phyloP scores from a whole-genome alignment of 2,888 invertebrate species.

The Pristionchus arcanus region DNA sequence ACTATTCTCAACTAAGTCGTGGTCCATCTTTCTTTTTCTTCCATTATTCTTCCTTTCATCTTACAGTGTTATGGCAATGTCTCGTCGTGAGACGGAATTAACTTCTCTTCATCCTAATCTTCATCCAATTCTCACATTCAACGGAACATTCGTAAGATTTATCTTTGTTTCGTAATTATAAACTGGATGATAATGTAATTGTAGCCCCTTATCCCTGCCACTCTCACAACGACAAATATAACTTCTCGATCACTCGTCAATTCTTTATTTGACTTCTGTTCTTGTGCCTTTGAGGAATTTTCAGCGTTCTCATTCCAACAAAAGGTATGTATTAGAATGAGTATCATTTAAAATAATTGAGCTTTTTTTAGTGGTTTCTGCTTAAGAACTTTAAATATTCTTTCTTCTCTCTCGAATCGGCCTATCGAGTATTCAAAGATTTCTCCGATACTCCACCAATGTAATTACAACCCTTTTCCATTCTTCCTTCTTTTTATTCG shows the following conservation, averaged over 20 bases:
- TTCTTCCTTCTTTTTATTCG: neutral
- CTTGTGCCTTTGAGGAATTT: neutral
- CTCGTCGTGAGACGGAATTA: conserved; percentile 19
- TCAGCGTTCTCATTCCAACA: neutral
- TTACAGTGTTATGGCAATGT: neutral
- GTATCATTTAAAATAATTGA: too few relatives aligned
- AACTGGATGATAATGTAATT: neutral
- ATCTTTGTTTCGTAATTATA: too few relatives aligned
- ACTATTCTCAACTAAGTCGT: neutral
- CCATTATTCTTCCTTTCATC: too few relatives aligned
- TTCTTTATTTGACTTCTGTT: conserved; percentile 17
- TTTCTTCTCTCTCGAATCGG: conserved; percentile 12
- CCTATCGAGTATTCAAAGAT: conserved; percentile 5
- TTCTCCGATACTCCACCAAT: neutral
- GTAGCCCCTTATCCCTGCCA: conserved; percentile 11
- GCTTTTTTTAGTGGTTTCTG: neutral
- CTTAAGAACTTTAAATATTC: neutral
- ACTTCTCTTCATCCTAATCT: conserved; percentile 5
- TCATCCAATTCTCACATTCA: conserved; percentile 20
- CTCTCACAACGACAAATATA: neutral
- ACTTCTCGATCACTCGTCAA: neutral
- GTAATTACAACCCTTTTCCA: neutral
- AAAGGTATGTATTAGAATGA: neutral
- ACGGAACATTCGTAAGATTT: neutral
- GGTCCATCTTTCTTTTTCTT: neutral